These are phyloP conservation scores for Phenganax marumi DNA, from an alignment of 92 coral and sea anemone species.

Conservation along the genomic window DNA sequence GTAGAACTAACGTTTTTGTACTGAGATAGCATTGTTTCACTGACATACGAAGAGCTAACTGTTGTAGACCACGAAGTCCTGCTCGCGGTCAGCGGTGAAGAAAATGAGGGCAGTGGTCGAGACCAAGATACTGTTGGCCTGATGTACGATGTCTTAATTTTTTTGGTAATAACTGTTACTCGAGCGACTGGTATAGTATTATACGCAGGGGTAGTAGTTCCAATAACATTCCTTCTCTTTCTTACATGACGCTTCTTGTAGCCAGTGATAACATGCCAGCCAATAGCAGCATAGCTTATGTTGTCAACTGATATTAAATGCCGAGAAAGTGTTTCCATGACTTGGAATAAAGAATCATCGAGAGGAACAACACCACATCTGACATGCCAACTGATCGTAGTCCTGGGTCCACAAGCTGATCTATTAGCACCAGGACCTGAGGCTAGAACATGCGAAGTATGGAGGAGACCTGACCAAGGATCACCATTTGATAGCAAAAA, in stretches of 20 bases:
- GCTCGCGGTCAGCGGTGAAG: background rate
- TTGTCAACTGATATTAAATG: conserved; percentile 66
- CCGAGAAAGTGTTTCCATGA: conserved; percentile 64
- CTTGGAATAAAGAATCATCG: conserved; percentile 52
- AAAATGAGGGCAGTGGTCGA: conserved; percentile 35
- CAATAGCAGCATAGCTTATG: conserved; percentile 71
- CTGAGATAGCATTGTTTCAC: background rate
- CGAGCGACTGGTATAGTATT: conserved; percentile 65
- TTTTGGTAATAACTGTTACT: conserved; percentile 58
- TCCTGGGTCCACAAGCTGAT: conserved; percentile 66
- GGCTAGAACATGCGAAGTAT: conserved; percentile 65
- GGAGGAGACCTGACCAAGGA: conserved; percentile 69
- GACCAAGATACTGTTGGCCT: background rate
- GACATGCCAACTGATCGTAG: conserved; percentile 73
- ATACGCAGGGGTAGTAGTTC: conserved; percentile 74
- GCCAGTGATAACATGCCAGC: conserved; percentile 92
- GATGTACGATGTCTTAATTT: conserved; percentile 42
- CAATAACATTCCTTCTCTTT: conserved; percentile 38
- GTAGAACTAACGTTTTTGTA: background rate
- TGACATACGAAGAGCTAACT: background rate
- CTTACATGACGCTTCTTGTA: conserved; percentile 59
- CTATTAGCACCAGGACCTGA: conserved; percentile 91
- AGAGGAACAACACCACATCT: conserved; percentile 85
- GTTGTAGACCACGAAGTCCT: background rate
- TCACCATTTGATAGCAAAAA: conserved; percentile 61